Evolutionary conservation across 2,888 invertebrate genomes (phyloP).

Genomic region (Rapana venosa): DNA sequence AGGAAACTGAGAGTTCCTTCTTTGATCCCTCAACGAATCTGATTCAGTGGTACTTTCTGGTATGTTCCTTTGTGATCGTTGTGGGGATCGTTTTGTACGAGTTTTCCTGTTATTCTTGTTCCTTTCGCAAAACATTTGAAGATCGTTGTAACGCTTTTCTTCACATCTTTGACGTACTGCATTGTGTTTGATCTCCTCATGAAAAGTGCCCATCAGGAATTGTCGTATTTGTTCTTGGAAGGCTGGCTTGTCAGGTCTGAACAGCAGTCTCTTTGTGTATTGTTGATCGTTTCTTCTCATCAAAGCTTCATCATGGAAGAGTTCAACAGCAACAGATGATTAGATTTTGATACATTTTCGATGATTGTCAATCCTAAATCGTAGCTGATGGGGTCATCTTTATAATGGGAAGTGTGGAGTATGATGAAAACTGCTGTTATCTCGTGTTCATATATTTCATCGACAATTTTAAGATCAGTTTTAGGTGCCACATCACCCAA

Average conservation of each 20-base stretch:
- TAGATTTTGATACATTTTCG: background rate
- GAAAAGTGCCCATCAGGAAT: background rate
- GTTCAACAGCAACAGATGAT: background rate
- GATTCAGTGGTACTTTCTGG: background rate
- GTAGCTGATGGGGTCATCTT: background rate
- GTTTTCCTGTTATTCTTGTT: background rate
- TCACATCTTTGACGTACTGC: background rate
- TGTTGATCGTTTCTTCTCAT: background rate
- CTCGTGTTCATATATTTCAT: background rate
- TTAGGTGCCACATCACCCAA: background rate
- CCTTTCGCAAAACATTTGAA: background rate
- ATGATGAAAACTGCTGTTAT: background rate
- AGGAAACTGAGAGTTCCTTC: too few relatives aligned
- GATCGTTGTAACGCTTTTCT: background rate
- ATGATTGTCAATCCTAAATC: background rate
- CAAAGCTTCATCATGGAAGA: background rate
- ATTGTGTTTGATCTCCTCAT: background rate
- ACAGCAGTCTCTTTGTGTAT: background rate
- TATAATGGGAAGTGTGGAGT: background rate
- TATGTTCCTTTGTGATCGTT: background rate
- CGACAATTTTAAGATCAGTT: background rate
- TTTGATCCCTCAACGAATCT: too few relatives aligned
- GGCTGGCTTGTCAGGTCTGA: background rate
- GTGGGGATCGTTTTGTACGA: background rate
- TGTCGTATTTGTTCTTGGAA: background rate